Evolutionary conservation across 1,140 invertebrate genomes (phyloP).

Genomic region (Rhagoletis zephyria): DNA sequence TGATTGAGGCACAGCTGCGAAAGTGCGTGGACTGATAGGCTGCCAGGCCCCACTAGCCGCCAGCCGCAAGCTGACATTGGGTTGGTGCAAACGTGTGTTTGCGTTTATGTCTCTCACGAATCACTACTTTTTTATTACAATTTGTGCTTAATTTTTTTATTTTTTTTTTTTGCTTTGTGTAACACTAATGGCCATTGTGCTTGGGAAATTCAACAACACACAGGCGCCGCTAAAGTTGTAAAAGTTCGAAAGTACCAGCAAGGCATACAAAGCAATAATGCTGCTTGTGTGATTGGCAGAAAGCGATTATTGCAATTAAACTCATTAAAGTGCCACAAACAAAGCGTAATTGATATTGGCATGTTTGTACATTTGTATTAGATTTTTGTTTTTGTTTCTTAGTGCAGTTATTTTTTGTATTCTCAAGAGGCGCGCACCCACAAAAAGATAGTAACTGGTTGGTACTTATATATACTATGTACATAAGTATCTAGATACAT

Average conservation of each 20-base stretch:
- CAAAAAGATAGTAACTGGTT: too few species aligned
- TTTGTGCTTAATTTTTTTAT: too few species aligned
- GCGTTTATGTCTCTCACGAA: neutral
- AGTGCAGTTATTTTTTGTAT: too few species aligned
- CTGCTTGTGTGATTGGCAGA: neutral
- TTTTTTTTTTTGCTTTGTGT: too few species aligned
- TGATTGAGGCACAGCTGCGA: neutral
- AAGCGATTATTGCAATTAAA: slow-evolving; percentile 42
- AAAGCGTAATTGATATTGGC: slow-evolving; percentile 30
- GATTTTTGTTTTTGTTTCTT: neutral
- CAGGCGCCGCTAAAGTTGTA: slow-evolving; percentile 1
- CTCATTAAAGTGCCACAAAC: slow-evolving; percentile 39
- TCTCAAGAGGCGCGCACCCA: too few species aligned
- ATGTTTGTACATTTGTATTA: too few species aligned
- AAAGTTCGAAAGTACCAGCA: neutral
- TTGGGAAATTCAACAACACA: neutral
- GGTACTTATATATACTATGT: too few species aligned
- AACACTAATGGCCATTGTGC: slow-evolving; percentile 22
- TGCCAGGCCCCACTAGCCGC: neutral
- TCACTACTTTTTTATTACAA: too few species aligned
- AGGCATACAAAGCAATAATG: neutral
- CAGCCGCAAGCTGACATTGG: too few species aligned
- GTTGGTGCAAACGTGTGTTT: neutral
- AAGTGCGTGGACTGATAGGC: neutral
- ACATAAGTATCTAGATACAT: too few species aligned